Percentiles rank a stretch among this genome's conserved stretches.
Conservation (phyloP, 1,140 invertebrate genomes). For the Fopius arisanus region DNA sequence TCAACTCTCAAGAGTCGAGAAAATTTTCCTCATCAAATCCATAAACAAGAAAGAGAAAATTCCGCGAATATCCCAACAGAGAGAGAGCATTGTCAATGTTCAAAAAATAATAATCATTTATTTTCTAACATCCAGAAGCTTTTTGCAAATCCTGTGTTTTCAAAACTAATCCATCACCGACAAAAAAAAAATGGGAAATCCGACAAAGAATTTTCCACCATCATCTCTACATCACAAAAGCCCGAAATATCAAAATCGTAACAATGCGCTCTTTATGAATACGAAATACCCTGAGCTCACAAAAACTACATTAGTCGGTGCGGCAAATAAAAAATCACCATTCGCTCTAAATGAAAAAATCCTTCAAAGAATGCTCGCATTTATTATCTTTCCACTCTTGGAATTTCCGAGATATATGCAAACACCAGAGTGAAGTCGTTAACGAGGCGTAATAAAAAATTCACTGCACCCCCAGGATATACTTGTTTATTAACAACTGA, state of each 20-base stretch:
- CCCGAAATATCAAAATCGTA: not conserved
- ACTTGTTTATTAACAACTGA: conserved; percentile 11
- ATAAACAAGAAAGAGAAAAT: too few relatives aligned
- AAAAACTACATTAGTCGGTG: not conserved
- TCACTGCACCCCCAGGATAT: not conserved
- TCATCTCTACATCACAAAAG: not conserved
- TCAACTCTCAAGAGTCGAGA: not conserved
- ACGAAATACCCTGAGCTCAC: not conserved
- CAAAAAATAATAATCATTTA: too few relatives aligned
- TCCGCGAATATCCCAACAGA: too few relatives aligned
- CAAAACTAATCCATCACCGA: too few relatives aligned
- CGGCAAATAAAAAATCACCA: not conserved
- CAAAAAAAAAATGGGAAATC: too few relatives aligned
- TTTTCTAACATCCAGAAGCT: too few relatives aligned
- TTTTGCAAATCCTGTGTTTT: too few relatives aligned
- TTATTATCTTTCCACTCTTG: not conserved
- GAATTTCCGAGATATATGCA: not conserved
- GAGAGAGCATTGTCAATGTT: too few relatives aligned
- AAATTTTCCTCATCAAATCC: too few relatives aligned
- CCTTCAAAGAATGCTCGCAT: not conserved
- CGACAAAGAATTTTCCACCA: too few relatives aligned
- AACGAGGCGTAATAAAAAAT: conserved; percentile 11
- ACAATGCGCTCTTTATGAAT: not conserved
- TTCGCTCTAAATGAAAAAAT: not conserved
- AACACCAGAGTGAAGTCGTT: conserved; percentile 9